These are phyloP conservation scores for Micromys minutus DNA, from an alignment of 2,113 vertebrate genomes.

Conservation along the genomic window DNA sequence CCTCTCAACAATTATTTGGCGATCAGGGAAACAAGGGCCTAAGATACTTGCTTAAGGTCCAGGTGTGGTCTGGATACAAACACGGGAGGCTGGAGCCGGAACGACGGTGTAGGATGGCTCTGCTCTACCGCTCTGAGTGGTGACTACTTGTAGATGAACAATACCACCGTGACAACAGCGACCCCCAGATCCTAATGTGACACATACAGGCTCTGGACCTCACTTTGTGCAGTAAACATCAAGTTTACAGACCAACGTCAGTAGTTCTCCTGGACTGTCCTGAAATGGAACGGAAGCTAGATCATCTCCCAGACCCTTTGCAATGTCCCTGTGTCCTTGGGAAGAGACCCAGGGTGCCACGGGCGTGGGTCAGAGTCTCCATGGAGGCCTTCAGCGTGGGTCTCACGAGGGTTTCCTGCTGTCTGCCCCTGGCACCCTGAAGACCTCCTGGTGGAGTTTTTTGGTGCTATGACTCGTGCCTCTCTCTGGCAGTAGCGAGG, in stretches of 20 bases:
- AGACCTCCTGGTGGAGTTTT: background rate
- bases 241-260: no score
- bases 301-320: background rate
- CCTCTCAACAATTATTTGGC: background rate
- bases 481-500: background rate
- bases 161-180: background rate
- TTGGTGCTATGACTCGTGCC: background rate
- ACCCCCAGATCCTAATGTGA: accelerated
- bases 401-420: background rate
- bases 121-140: no score
- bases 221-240: no score
- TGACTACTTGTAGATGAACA: accelerated
- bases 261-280: background rate
- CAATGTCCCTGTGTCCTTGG: background rate
- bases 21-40: background rate
- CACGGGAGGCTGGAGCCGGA: background rate
- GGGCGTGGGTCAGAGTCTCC: background rate
- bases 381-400: background rate
- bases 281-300: background rate
- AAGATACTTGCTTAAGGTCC: background rate
- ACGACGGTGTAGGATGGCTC: accelerated
- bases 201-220: background rate
- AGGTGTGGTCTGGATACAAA: background rate
- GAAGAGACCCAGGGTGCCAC: background rate
- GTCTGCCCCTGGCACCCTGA: background rate